phyloP scores from a whole-genome alignment of 2,888 invertebrate species.

The Julus scanicus region DNA sequence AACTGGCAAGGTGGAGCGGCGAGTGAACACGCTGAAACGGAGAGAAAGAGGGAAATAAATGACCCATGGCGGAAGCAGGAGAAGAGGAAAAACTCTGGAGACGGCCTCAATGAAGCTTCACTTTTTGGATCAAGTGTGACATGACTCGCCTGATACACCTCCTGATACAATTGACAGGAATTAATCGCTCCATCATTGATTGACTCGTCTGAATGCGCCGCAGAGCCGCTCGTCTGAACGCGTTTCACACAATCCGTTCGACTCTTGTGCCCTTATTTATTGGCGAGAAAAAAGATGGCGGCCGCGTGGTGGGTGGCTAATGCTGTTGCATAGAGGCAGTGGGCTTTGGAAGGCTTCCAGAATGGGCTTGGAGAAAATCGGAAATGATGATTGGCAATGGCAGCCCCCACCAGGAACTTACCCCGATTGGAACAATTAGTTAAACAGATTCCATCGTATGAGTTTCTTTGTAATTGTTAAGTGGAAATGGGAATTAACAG shows the following conservation, averaged over 20 bases:
- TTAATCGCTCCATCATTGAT: slow-evolving; percentile 49
- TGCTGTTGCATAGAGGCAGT: neutral
- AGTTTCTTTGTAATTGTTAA: neutral
- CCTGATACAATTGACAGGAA: slow-evolving; percentile 47
- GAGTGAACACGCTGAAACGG: neutral
- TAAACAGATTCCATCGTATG: neutral
- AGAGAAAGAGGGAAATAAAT: neutral
- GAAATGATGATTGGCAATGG: neutral
- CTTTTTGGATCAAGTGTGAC: slow-evolving; percentile 37
- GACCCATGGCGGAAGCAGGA: slow-evolving; percentile 25
- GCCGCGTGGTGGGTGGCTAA: neutral
- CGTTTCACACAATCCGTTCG: neutral
- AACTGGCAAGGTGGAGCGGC: slow-evolving; percentile 31
- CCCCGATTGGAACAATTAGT: neutral
- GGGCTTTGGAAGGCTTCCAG: slow-evolving; percentile 13
- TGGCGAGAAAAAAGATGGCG: neutral
- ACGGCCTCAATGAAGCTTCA: neutral
- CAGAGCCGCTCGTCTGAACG: neutral
- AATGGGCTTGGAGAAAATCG: neutral
- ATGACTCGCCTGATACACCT: slow-evolving; percentile 6
- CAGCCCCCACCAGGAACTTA: neutral
- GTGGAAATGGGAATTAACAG: neutral
- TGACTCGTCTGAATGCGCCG: slow-evolving; percentile 46
- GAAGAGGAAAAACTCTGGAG: slow-evolving; percentile 28
- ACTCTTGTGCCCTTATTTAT: neutral